Conservation (phyloP, 2,888 invertebrate genomes). For the Luperina nickerlii region DNA sequence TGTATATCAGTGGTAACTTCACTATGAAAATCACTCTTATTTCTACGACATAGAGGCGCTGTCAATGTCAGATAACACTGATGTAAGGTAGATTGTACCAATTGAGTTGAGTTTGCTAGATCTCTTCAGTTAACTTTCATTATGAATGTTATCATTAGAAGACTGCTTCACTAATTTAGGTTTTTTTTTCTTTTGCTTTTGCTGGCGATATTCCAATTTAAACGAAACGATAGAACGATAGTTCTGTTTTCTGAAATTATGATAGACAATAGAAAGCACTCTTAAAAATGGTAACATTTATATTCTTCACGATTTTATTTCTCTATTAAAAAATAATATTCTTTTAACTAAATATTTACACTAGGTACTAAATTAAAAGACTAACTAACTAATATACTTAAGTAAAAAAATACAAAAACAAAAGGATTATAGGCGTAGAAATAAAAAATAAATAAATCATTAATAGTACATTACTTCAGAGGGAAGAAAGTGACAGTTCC, state of each 20-base stretch:
- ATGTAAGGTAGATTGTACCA: neutral
- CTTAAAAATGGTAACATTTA: too few species aligned
- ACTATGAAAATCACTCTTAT: neutral
- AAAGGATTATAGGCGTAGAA: too few species aligned
- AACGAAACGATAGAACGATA: neutral
- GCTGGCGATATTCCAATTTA: neutral
- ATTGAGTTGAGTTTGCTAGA: constrained; percentile 2
- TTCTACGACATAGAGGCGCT: neutral
- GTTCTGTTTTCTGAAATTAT: neutral
- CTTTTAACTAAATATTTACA: too few species aligned
- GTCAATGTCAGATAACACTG: neutral
- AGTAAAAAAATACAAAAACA: too few species aligned
- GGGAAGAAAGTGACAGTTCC: too few species aligned
- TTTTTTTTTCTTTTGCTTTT: neutral
- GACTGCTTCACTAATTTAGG: neutral
- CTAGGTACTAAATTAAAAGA: too few species aligned
- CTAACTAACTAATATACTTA: too few species aligned
- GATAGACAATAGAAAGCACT: neutral
- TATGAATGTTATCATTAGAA: neutral
- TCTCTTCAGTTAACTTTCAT: neutral
- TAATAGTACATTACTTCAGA: too few species aligned
- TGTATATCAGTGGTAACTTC: neutral
- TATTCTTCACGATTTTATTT: too few species aligned
- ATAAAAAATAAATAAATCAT: too few species aligned
- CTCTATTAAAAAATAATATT: too few species aligned